phyloP scores from a whole-genome alignment of 2,888 invertebrate species.

The Crossocerus cetratus region DNA sequence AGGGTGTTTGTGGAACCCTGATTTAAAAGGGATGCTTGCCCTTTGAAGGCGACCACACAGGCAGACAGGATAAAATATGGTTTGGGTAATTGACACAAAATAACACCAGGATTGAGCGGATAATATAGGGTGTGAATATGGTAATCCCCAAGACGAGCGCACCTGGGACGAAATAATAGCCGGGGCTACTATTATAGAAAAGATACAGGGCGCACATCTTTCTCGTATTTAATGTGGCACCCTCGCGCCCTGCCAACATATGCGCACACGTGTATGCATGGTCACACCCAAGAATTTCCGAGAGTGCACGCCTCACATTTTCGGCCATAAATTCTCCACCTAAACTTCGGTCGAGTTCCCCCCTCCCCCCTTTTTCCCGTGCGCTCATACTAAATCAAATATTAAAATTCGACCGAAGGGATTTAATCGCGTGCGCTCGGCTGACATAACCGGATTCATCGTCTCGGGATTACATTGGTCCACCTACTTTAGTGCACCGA shows the following conservation, averaged over 20 bases:
- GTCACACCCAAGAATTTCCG: slow-evolving; percentile 13
- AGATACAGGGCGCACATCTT: neutral
- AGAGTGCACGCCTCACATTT: neutral
- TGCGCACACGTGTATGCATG: neutral
- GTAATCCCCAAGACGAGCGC: neutral
- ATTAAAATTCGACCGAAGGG: neutral
- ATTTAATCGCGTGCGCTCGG: neutral
- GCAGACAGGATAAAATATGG: neutral
- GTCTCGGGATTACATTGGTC: neutral
- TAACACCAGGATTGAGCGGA: neutral
- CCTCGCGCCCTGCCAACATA: neutral
- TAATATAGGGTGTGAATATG: slow-evolving; percentile 5
- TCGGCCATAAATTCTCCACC: slow-evolving; percentile 3
- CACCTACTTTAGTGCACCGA: slow-evolving; percentile 1
- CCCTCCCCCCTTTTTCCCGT: neutral
- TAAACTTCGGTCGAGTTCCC: neutral
- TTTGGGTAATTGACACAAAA: neutral
- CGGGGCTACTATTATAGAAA: neutral
- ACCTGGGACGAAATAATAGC: neutral
- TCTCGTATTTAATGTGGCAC: slow-evolving; percentile 2
- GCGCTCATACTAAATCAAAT: neutral
- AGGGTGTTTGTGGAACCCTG: neutral
- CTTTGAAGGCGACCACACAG: neutral
- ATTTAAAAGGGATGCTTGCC: too few species aligned
- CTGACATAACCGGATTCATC: neutral